Evolutionary conservation across 2,888 invertebrate species (phyloP), one percentile per base, ranked within the genome.

Genomic region (Callimorpha dominula): DNA sequence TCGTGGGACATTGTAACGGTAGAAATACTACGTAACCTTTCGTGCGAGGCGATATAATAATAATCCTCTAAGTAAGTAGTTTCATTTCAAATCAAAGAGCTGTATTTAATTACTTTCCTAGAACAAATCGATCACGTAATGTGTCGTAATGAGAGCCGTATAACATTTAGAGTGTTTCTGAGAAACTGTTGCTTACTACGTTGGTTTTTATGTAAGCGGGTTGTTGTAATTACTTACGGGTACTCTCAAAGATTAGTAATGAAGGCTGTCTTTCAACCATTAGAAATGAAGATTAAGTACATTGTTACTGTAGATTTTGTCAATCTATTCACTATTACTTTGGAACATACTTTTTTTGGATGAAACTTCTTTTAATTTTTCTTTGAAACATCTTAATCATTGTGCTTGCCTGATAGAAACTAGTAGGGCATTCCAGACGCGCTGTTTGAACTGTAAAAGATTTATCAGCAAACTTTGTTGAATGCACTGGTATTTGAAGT

Each of bases 61-160:
- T 31, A 31, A 31, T 31, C 2, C 31, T 31, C 31, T 31, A 2
- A 31, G 31, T 31, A 31, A 52, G 15, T 46, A 46, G 43, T 46
- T 46, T 46, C 6, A 46, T 46, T 8, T 46, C 43, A 46, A 52
- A 14, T 52, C 15, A 52, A 57, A 57, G 0, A 46, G 43, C 43
- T 46, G 6, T 6, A 57, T 8, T 68, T 60, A 65, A 65, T 70
- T 12, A 0, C 5, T 49, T 78, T 77, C 69, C 3, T 6, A 49
- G 77, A 62, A 70, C 14, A 14, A 62, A 52, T 52, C 66, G 64
- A 72, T 73, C 66, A 68, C 69, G 11, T 70, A 68, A 70, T 43
- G 49, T 46, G 14, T 11, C 12, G 14, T 76, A 67, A 71, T 74
- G 64, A 64, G 70, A 71, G 65, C 17, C 15, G 20, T n/a, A 14